Conservation (phyloP, 1,140 invertebrate species). For the Ceratosolen solmsi region DNA sequence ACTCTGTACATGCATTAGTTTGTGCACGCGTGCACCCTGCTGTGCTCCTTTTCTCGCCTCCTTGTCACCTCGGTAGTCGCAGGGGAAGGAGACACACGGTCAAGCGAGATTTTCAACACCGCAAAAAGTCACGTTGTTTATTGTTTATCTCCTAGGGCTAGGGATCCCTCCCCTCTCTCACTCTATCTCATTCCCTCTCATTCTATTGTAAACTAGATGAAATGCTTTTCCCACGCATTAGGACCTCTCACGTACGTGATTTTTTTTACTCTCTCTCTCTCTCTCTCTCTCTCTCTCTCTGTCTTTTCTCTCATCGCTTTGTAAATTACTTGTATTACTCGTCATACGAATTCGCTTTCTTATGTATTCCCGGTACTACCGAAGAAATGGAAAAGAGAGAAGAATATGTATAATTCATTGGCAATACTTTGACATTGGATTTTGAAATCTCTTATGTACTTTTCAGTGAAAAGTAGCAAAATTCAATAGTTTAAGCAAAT, state of each 20-base stretch:
- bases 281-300: background rate
- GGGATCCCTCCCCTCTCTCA: too few relatives aligned
- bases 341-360: background rate
- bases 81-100: background rate
- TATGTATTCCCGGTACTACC: background rate
- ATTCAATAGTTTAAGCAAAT: background rate
- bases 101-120: slow-evolving; percentile 18
- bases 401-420: background rate
- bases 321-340: slow-evolving; percentile 7
- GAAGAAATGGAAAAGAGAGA: background rate
- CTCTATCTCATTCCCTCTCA: background rate
- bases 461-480: background rate
- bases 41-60: slow-evolving; percentile 46
- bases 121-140: slow-evolving; percentile 42
- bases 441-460: background rate
- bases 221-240: background rate
- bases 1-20: background rate
- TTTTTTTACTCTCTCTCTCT: background rate
- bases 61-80: background rate
- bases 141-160: background rate
- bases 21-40: slow-evolving; percentile 6
- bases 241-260: background rate
- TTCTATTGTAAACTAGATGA: background rate
- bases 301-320: background rate
- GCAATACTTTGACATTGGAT: background rate